Base-by-base conservation (phyloP, 2,113 vertebrate species). In the Ageneiosus marmoratus region DNA sequence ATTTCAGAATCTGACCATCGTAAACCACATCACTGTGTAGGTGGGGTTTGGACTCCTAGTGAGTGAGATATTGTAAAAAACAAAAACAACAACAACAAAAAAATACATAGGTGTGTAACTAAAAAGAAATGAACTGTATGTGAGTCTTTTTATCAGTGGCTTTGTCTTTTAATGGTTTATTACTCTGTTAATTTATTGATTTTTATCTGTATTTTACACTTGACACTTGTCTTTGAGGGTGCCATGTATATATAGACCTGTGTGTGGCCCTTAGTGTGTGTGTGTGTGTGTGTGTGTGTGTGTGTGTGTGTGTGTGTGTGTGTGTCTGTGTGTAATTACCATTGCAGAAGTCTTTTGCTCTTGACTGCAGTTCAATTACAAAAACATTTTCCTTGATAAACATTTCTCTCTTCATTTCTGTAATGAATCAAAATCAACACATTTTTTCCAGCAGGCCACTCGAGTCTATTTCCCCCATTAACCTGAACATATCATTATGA, bases 341-440 rank as follows among this genome's bases (percentile, higher is more conserved):
- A 48, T 18, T 7, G 12, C 65, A 56, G 69, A 77, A 77, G 4
- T 69, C 51, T 79, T 83, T 41, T 53, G 27, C 65, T 69, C 50
- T 83, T 44, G 69, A 56, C 32, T 13, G 50, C 82, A 58, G 27
- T 46, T 72, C 63, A 79, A 50, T 83, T 70, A 58, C 75, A 70
- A 60, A 48, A 56, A 51, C 72, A 83, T 56, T 72, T 50, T 6
- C 50, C 78, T 78, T 18, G 9, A 78, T 48, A 70, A 79, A 60
- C 63, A 79, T 46, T 34, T 55, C 65, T 58, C 75, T 70, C 62
- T 72, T 72, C 41, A 72, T 83, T 83, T 70, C 44, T 80, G 80
- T 87, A 87, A 87, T 87, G 83, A 87, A 87, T 87, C 83, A 85
- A 85, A 87, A 87, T 80, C 86, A 82, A 80, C 73, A 73, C 84